Base-by-base conservation (phyloP, 2,888 invertebrate genomes). In the Meloe dianella region DNA sequence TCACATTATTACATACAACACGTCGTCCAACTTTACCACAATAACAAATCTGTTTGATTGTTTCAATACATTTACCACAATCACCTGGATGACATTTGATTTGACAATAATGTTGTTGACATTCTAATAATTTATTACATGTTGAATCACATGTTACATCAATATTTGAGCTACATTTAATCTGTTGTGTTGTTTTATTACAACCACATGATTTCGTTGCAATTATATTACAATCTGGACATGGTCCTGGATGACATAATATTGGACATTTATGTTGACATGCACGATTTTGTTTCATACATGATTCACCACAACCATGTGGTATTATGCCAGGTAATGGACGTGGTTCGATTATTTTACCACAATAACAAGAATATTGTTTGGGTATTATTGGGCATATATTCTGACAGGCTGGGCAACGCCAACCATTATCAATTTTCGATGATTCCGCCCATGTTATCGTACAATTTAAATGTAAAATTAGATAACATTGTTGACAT, bases 381-480 rank as follows among this genome's bases (percentile, higher is more conserved):
- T 87, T 86, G 0, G 97, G 97, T 63, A 94, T 87, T 27, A 87
- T 86, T 17, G 87, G 84, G 65, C 89, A 90, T 2, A 91, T 89
- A 82, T 94, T 93, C 83, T 97, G 97, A 81, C 98, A 98, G 0
- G 96, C 96, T 0, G 98, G 98, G 81, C 98, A 98, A 22, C 97
- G 90, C 98, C 98, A 98, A 66, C 93, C 93, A 62, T 89, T 89
- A 71, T 92, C 92, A 61, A 80, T 60, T 73, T 91, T 89, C 24
- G 95, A 94, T 69, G 93, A 92, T 72, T 88, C 87, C 0, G 96
- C 97, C 98, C 98, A 98, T 78, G 94, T 93, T 73, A 91, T 90
- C 67, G 95, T 91, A 82, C 98, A 98, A 69, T 89, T 88, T 14
- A 98, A 87, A 85, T 98, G 98, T 71, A 97, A 88, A 63, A 97